Percentiles rank a stretch among this genome's conserved stretches.
These are phyloP conservation scores for Chiloscyllium plagiosum DNA, from an alignment of 2,113 vertebrate species.

Conservation along the genomic window DNA sequence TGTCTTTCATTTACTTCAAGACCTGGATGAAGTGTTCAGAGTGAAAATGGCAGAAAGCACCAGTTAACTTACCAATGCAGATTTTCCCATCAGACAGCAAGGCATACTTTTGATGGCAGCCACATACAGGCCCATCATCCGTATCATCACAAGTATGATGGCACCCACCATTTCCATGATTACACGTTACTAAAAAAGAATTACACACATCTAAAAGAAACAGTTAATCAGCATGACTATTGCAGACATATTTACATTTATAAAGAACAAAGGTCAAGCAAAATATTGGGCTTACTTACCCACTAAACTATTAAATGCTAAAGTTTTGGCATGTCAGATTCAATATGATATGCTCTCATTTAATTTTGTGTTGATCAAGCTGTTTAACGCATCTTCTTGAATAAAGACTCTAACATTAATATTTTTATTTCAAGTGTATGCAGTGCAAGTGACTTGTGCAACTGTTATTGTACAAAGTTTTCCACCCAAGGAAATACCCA, in stretches of 20 bases:
- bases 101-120: slow-evolving; percentile 80
- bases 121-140: slow-evolving; percentile 75
- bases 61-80: slow-evolving; percentile 74
- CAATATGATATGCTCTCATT: background rate
- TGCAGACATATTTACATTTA: background rate
- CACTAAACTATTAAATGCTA: background rate
- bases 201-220: slow-evolving; percentile 41
- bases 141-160: slow-evolving; percentile 92
- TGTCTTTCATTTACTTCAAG: background rate
- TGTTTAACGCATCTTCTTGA: background rate
- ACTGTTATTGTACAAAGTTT: background rate
- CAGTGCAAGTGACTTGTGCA: background rate
- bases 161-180: slow-evolving; percentile 93
- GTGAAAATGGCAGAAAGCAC: background rate
- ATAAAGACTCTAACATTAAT: background rate
- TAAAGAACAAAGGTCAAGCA: background rate
- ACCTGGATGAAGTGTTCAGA: background rate
- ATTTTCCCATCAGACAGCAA: slow-evolving; percentile 76
- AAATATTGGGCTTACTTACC: background rate
- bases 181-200: slow-evolving; percentile 78
- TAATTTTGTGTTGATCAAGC: background rate
- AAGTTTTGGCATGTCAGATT: background rate
- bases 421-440: background rate
- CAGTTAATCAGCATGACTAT: background rate
- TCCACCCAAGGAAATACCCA: background rate